phyloP scores from a whole-genome alignment of 1,140 invertebrate species.

The Penaeus vannamei region DNA sequence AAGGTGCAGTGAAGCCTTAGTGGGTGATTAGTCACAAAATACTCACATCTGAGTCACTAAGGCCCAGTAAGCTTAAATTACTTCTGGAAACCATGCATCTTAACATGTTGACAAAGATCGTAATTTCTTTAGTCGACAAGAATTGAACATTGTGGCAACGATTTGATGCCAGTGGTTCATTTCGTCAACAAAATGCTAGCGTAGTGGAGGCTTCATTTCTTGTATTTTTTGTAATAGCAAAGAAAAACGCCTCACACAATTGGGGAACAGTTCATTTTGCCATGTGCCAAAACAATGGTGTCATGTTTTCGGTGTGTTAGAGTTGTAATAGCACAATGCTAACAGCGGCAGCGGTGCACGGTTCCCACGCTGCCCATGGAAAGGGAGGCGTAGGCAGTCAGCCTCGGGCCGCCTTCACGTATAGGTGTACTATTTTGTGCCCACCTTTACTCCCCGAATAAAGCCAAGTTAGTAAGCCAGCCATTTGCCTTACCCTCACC shows the following conservation, averaged over 20 bases:
- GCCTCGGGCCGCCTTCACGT: no score
- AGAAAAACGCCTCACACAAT: slow-evolving; percentile 53
- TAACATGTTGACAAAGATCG: slow-evolving; percentile 47
- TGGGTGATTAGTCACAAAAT: slow-evolving; percentile 2
- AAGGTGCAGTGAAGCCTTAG: slow-evolving; percentile 42
- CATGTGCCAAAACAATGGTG: slow-evolving; percentile 55
- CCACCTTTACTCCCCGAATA: no score
- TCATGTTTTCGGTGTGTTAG: no score
- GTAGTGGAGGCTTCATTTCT: slow-evolving; percentile 58
- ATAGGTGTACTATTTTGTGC: no score
- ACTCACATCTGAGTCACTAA: slow-evolving; percentile 41
- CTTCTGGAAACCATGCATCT: slow-evolving; percentile 50
- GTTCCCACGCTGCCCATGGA: no score
- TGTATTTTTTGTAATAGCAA: slow-evolving; percentile 54
- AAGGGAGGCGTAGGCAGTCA: no score
- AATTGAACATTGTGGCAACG: slow-evolving; percentile 20
- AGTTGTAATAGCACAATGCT: no score
- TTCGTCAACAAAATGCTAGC: slow-evolving; percentile 49
- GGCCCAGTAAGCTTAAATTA: slow-evolving; percentile 36
- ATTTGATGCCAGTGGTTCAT: slow-evolving; percentile 23
- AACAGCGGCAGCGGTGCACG: no score
- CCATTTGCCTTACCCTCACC: no score
- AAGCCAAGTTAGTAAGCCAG: no score
- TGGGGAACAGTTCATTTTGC: slow-evolving; percentile 42
- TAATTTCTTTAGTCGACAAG: slow-evolving; percentile 39